Evolutionary conservation across 2,888 invertebrate genomes (phyloP).

Genomic region (Bedellia somnulentella): DNA sequence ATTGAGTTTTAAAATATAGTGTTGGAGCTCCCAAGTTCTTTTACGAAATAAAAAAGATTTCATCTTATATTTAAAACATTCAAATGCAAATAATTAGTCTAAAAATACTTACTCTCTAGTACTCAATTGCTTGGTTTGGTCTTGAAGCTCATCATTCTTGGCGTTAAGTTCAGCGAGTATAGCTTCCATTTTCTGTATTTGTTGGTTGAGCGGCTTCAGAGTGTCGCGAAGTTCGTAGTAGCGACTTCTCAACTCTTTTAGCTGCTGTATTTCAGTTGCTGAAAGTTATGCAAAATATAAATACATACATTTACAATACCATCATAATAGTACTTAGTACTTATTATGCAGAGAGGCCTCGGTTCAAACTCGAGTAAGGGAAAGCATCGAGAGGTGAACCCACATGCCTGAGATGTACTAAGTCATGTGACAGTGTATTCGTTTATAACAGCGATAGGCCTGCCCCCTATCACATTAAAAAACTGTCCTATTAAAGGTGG

Average conservation of each 20-base stretch:
- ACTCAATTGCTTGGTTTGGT: constrained; percentile 34
- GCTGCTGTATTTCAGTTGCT: constrained; percentile 45
- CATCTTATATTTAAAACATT: no score
- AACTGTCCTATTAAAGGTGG: no score
- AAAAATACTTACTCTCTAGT: constrained; percentile 27
- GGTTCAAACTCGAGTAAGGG: no score
- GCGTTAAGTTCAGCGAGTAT: constrained; percentile 25
- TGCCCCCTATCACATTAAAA: no score
- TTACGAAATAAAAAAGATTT: no score
- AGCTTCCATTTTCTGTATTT: constrained; percentile 20
- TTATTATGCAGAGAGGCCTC: no score
- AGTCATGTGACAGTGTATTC: no score
- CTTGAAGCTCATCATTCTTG: constrained; percentile 23
- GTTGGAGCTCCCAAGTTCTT: background rate
- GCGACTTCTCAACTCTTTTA: constrained; percentile 24
- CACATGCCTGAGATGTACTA: no score
- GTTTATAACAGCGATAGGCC: no score
- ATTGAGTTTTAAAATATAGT: background rate
- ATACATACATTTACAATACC: no score
- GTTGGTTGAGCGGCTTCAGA: constrained; percentile 19
- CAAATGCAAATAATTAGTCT: background rate
- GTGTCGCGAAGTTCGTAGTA: constrained; percentile 34
- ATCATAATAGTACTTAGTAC: no score
- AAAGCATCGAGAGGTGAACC: no score
- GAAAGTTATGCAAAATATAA: constrained; percentile 1